Percentiles rank a stretch among this genome's conserved stretches.
phyloP scores from a whole-genome alignment of 2,113 vertebrate genomes.

The Strix aluco region DNA sequence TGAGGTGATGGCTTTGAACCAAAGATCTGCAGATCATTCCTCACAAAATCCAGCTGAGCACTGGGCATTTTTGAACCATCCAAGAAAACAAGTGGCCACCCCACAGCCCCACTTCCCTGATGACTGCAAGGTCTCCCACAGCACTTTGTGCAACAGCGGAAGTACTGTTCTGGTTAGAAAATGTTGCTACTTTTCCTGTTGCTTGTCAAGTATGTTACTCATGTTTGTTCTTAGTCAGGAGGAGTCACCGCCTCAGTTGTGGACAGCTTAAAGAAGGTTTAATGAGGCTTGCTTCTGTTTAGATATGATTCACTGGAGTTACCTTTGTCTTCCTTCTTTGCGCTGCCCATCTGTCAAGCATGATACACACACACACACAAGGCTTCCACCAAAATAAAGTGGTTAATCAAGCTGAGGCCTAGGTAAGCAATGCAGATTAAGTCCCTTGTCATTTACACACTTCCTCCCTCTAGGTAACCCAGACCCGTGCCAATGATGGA shows the following conservation, averaged over 20 bases:
- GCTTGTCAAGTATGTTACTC: neutral
- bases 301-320: neutral
- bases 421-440: neutral
- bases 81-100: neutral
- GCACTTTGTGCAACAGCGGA: neutral
- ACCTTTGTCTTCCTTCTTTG: neutral
- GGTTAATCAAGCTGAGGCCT: neutral
- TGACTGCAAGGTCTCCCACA: neutral
- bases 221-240: neutral
- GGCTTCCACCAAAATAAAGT: neutral
- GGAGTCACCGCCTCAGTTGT: neutral
- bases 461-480: neutral
- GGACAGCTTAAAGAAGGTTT: neutral
- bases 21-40: neutral
- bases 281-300: neutral
- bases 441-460: neutral
- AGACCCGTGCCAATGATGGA: neutral
- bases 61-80: neutral
- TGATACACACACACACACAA: neutral
- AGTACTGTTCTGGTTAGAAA: neutral
- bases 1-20: neutral
- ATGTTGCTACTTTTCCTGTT: neutral
- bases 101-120: neutral
- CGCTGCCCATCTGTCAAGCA: neutral
- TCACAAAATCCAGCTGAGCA: neutral